A percentile compares a stretch with the other conserved stretches of the same genome.
phyloP scores from a whole-genome alignment of 1,140 invertebrate species.

The Drosophila lacteicornis region DNA sequence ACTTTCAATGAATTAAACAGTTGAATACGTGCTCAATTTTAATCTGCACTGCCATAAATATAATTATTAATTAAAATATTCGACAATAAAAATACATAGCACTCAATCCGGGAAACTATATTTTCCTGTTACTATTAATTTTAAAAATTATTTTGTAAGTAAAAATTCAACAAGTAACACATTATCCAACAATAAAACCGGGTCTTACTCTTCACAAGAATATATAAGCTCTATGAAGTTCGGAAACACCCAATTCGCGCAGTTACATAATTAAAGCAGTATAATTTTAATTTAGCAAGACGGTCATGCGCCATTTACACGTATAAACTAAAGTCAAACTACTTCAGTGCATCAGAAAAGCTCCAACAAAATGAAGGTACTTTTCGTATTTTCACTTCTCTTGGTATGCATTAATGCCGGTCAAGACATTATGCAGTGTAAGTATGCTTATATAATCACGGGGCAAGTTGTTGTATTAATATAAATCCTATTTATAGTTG shows the following conservation, averaged over 20 bases:
- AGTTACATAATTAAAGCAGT: not conserved
- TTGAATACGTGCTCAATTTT: no score
- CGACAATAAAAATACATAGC: no score
- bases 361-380: not conserved
- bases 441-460: not conserved
- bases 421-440: not conserved
- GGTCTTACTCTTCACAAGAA: no score
- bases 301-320: not conserved
- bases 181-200: no score
- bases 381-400: not conserved
- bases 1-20: not conserved
- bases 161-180: no score
- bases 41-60: no score
- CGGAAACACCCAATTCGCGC: no score
- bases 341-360: not conserved
- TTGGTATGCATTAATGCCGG: not conserved
- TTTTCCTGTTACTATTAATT: no score
- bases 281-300: not conserved
- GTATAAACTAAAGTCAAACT: not conserved
- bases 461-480: not conserved
- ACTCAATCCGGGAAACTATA: no score
- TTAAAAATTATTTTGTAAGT: no score
- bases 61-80: no score
- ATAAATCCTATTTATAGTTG: not conserved
- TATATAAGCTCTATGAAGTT: no score